Base-by-base conservation (phyloP, 2,113 vertebrate genomes). In the Salvelinus fontinalis region DNA sequence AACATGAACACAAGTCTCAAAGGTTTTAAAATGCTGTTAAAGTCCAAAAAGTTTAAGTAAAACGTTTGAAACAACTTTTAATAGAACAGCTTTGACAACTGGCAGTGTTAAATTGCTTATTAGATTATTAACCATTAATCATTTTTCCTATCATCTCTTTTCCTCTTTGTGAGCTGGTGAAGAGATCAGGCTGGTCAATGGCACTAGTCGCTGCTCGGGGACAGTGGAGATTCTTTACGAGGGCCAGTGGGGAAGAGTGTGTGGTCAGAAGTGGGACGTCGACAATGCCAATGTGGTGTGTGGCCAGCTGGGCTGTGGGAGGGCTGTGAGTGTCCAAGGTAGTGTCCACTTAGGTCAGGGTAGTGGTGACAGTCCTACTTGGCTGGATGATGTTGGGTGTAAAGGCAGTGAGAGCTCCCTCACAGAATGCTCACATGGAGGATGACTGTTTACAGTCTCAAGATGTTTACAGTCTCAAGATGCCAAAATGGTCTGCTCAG, bases 131-230 rank as follows among this genome's bases (percentile, higher is more conserved):
- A 13, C 14, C 14, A 51, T 51, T 14, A 2, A 51, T 51, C 3
- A 14, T 51, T 48, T 12, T 66, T 48, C 67, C 34, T 7, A 34
- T 34, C 0, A 8, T 34, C 6, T 34, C 1, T 27, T 79, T 81
- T 4, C 12, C 68, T 79, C 84, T 27, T 81, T 88, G 84, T 84
- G 3, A 59, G 69, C 13, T 34, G 34, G 34, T 51, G 49, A 51
- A 51, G 49, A 51, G 2, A 14, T 91, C 67, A 87, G 83, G 77
- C 51, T 93, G 57, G 14, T 26, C 60, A 89, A 91, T 18, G 85
- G 87, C 16, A 85, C 80, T 0, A 69, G 84, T 18, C 62, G 48
- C 13, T 93, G 92, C 79, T 88, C 86, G 74, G 92, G 92, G n/a
- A n/a, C n/a, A 79, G 29, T 93, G 24, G 89, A 92, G 74, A 20